Evolutionary conservation across 2,113 vertebrate genomes (phyloP).

Genomic region (Notiomystis cincta): DNA sequence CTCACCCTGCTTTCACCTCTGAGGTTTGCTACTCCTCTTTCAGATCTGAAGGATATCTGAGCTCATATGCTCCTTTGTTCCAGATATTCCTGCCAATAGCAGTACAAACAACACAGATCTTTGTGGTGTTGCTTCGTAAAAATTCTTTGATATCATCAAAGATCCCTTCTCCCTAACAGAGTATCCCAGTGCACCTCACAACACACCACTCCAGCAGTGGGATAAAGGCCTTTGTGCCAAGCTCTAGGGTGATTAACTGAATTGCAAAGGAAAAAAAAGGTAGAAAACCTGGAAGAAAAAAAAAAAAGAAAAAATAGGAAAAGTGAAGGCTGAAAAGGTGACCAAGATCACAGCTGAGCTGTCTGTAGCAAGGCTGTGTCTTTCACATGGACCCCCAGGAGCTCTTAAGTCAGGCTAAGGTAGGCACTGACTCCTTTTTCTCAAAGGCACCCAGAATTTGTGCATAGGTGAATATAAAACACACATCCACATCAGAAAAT

Average conservation of each 20-base stretch:
- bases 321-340: background rate
- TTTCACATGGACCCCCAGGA: background rate
- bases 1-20: background rate
- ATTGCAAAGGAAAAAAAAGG: background rate
- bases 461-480: rapidly evolving
- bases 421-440: background rate
- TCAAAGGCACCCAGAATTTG: background rate
- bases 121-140: background rate
- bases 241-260: background rate
- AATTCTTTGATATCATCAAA: background rate
- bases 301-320: background rate
- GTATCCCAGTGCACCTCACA: background rate
- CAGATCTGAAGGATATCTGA: background rate
- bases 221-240: background rate
- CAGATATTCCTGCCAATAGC: background rate
- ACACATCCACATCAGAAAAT: background rate
- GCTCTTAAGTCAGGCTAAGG: background rate
- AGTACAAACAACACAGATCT: background rate
- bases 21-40: background rate
- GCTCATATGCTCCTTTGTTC: background rate
- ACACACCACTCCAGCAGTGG: background rate
- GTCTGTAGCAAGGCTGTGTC: background rate
- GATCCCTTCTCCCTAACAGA: background rate
- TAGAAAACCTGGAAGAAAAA: background rate
- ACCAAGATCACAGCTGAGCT: background rate